Base-by-base conservation (phyloP, 1,140 invertebrate species). In the Panagrolaimus sp. region DNA sequence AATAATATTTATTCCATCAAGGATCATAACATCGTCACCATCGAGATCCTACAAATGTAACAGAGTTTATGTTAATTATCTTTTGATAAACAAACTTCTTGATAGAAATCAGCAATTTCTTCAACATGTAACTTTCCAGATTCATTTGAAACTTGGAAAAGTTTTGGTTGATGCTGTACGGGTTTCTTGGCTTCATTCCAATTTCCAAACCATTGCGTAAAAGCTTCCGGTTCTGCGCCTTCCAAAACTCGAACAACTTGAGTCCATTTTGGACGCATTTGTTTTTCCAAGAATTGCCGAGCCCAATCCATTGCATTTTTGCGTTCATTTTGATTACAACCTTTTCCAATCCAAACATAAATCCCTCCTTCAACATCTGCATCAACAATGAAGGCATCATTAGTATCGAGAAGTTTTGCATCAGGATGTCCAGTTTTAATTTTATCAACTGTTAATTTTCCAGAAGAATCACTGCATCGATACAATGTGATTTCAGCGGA, bases 381-480 rank as follows among this genome's bases (percentile, higher is more conserved):
- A 82, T 93, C 91, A 79, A 93, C 83, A 68, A 93, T 89, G 75
- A 91, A 93, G 69, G 89, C 90, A 79, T 93, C 91, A 87, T 90
- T 45, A 23, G 63, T 38, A 16, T 63, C 61, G 1, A 63, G 13
- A 16, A 11, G 13, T 16, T 57, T 57, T 27, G 27, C 51, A 57
- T 57, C 51, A 4, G 20, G 51, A 11, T 57, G 51, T 9, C 51
- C 51, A 16, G 51, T 27, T n/a, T 20, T 25, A 16, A 57, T 16
- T 1, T 20, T 27, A 20, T 27, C 9, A 57, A 57, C 51, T 57
- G 20, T 11, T 2, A 57, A 27, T 3, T 20, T 20, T 20, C 51
- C 51, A 20, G 20, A 20, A 1, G 51, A 20, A 57, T 57, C 51
- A 27, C 27, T 38, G 27, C 42, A 38, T 5, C 16, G 62, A 38